phyloP scores from a whole-genome alignment of 1,140 invertebrate genomes.

The Halesus radiatus region DNA sequence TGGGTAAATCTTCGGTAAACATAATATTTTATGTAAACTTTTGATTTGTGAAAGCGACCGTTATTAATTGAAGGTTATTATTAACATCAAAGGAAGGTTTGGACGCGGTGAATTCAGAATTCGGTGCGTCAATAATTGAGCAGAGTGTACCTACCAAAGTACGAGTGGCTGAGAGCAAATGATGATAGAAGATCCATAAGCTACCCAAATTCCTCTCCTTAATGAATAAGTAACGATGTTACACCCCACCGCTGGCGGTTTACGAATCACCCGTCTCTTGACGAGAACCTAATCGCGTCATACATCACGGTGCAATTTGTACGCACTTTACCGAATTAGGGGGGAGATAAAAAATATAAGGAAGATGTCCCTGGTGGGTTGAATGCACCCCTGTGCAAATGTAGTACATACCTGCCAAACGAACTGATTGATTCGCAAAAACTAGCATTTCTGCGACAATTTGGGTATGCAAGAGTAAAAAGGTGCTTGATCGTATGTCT shows the following conservation, averaged over 20 bases:
- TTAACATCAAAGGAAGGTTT: no score
- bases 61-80: no score
- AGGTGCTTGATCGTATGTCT: no score
- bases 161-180: neutral
- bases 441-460: neutral
- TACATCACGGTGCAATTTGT: conserved; percentile 51
- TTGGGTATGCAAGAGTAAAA: no score
- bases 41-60: no score
- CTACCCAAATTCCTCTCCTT: neutral
- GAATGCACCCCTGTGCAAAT: neutral
- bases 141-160: no score
- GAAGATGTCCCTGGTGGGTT: neutral
- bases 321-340: conserved; percentile 53
- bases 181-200: conserved; percentile 19
- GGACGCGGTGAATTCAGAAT: no score
- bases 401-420: neutral
- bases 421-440: neutral
- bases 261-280: conserved; percentile 42
- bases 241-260: conserved; percentile 8
- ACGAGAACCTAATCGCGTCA: conserved; percentile 11
- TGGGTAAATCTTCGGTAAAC: no score
- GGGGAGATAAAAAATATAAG: conserved; percentile 34
- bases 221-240: conserved; percentile 32
- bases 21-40: no score
- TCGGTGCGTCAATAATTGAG: no score